A percentile compares a stretch with the other conserved stretches of the same genome.
phyloP scores from a whole-genome alignment of 2,888 invertebrate species.

The Drosophila falleni region DNA sequence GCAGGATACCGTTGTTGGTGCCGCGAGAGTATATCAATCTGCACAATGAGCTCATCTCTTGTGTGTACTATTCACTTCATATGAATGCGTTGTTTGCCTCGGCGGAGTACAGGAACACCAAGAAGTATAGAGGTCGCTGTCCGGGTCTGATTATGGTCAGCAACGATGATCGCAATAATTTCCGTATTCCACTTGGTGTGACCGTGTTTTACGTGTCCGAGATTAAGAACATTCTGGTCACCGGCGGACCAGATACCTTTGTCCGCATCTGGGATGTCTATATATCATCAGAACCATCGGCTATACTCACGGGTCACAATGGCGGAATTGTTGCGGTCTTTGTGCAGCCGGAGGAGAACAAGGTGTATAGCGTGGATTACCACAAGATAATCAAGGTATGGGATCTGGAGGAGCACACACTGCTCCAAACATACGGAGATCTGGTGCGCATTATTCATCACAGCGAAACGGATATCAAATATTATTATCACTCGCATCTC shows the following conservation, averaged over 20 bases:
- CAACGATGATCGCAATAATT: conserved; percentile 75
- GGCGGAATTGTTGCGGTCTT: conserved; percentile 89
- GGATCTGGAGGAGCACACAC: conserved; percentile 89
- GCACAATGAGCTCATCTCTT: conserved; percentile 90
- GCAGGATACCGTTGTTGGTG: conserved; percentile 86
- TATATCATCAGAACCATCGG: conserved; percentile 89
- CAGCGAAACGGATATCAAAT: conserved; percentile 87
- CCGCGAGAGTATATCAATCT: conserved; percentile 87
- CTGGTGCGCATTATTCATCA: conserved; percentile 88
- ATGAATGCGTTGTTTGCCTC: conserved; percentile 90
- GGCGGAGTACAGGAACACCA: conserved; percentile 86
- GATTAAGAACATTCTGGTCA: conserved; percentile 87
- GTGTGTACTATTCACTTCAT: conserved; percentile 89
- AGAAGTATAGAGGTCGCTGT: conserved; percentile 82
- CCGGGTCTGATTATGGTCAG: conserved; percentile 77
- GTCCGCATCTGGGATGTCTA: conserved; percentile 93
- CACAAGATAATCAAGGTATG: conserved; percentile 91
- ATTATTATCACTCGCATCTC: conserved; percentile 89
- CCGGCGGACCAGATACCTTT: conserved; percentile 91
- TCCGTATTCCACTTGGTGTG: conserved; percentile 86
- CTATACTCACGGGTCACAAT: conserved; percentile 89
- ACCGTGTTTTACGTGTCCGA: conserved; percentile 88
- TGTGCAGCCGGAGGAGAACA: conserved; percentile 88
- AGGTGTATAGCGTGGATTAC: conserved; percentile 90
- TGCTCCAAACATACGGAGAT: conserved; percentile 89